Conservation (phyloP, 1,140 invertebrate genomes). For the Episyrphus balteatus region DNA sequence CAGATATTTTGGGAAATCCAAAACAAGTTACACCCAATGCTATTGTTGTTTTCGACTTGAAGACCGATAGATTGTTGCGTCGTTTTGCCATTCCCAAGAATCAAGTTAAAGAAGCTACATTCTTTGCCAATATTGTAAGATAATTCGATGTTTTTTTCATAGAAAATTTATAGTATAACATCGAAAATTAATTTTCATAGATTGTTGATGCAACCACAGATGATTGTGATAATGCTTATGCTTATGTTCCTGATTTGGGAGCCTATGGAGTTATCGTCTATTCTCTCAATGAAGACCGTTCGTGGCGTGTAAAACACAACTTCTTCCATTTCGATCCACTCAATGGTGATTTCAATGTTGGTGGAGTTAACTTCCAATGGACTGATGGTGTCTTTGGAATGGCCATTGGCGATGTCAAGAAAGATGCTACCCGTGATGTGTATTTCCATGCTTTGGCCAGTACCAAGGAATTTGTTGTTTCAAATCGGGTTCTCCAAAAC, state of each 20-base stretch:
- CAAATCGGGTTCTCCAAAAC: constrained; percentile 57
- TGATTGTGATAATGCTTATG: constrained; percentile 59
- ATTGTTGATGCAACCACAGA: constrained; percentile 53
- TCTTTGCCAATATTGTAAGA: constrained; percentile 59
- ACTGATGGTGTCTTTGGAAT: constrained; percentile 62
- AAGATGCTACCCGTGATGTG: constrained; percentile 49
- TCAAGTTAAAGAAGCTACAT: constrained; percentile 54
- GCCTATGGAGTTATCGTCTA: constrained; percentile 66
- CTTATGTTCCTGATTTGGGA: constrained; percentile 63
- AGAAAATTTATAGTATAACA: too few relatives aligned
- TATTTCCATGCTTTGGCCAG: constrained; percentile 67
- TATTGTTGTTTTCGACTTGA: constrained; percentile 60
- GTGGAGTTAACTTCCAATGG: constrained; percentile 65
- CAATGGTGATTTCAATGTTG: constrained; percentile 56
- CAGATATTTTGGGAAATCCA: constrained; percentile 51
- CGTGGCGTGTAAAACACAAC: constrained; percentile 65
- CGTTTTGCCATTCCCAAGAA: constrained; percentile 52
- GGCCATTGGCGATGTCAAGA: constrained; percentile 47
- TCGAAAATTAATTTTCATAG: constrained; percentile 20
- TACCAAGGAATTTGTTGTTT: constrained; percentile 62
- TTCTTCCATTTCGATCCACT: constrained; percentile 73
- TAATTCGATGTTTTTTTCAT: background rate
- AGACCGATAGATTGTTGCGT: constrained; percentile 53
- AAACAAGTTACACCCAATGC: constrained; percentile 51
- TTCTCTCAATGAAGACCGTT: constrained; percentile 55